These are phyloP conservation scores for Philonicus albiceps DNA, from an alignment of 2,888 invertebrate species.

Conservation along the genomic window DNA sequence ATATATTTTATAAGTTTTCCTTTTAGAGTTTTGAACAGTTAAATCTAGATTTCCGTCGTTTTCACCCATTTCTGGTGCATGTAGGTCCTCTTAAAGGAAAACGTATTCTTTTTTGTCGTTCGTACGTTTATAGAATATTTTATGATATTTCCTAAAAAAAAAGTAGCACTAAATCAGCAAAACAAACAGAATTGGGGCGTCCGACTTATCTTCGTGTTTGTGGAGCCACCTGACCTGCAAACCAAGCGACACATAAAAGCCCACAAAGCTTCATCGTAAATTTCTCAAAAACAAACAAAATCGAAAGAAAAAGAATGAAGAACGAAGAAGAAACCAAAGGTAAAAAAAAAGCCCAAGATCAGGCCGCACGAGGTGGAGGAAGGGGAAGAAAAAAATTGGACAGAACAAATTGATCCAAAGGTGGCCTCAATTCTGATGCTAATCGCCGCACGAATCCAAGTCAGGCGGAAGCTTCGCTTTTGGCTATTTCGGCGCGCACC, in stretches of 20 bases:
- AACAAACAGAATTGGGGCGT: slow-evolving; percentile 7
- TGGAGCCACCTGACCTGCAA: background rate
- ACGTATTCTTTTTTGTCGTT: background rate
- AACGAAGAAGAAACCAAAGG: background rate
- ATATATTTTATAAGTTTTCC: background rate
- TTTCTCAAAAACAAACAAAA: slow-evolving; percentile 9
- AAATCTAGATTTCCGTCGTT: background rate
- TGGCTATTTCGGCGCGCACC: background rate
- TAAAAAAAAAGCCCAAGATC: background rate
- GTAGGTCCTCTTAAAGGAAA: background rate
- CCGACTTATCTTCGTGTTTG: background rate
- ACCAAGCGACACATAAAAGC: background rate
- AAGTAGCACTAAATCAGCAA: background rate
- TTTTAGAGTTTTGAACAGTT: background rate
- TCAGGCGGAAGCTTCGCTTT: slow-evolving; percentile 1
- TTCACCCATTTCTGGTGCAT: background rate
- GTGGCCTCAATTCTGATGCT: slow-evolving; percentile 25
- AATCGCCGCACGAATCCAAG: slow-evolving; percentile 3
- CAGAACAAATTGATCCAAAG: slow-evolving; percentile 5
- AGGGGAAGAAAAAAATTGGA: background rate
- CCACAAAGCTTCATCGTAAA: background rate
- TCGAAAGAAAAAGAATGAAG: background rate
- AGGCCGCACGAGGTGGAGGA: background rate
- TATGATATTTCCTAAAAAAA: background rate
- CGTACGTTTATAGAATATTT: background rate